A percentile compares a stretch with the other conserved stretches of the same genome.
These are phyloP conservation scores for Tuta absoluta DNA, from an alignment of 2,888 invertebrate species.

Conservation along the genomic window DNA sequence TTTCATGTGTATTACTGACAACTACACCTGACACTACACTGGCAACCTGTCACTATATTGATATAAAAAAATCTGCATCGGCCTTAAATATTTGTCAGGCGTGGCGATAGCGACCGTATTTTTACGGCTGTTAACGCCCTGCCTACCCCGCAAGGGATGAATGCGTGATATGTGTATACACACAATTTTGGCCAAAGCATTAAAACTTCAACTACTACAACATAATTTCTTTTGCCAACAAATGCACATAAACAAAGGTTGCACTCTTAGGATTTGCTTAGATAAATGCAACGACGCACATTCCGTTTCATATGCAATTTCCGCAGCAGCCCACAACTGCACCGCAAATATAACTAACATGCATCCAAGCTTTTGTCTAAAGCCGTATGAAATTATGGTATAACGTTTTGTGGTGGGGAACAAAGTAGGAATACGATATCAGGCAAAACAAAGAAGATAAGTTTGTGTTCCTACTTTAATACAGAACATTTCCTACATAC, in stretches of 20 bases:
- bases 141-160: no score
- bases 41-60: no score
- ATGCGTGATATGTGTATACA: no score
- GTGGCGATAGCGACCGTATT: no score
- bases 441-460: background rate
- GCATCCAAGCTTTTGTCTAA: slow-evolving; percentile 7
- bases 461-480: no score
- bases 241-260: background rate
- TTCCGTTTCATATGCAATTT: slow-evolving; percentile 1
- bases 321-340: background rate
- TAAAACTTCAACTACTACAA: background rate
- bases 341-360: background rate
- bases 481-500: no score
- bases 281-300: background rate
- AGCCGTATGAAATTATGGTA: background rate
- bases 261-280: background rate
- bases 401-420: background rate
- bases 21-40: no score
- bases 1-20: no score
- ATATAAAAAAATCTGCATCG: no score
- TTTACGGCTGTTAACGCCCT: no score
- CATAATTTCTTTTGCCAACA: background rate
- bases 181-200: background rate
- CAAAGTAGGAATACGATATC: background rate
- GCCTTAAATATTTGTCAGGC: no score